Base-by-base conservation (phyloP, 2,888 invertebrate genomes). In the Bugulina stolonifera region DNA sequence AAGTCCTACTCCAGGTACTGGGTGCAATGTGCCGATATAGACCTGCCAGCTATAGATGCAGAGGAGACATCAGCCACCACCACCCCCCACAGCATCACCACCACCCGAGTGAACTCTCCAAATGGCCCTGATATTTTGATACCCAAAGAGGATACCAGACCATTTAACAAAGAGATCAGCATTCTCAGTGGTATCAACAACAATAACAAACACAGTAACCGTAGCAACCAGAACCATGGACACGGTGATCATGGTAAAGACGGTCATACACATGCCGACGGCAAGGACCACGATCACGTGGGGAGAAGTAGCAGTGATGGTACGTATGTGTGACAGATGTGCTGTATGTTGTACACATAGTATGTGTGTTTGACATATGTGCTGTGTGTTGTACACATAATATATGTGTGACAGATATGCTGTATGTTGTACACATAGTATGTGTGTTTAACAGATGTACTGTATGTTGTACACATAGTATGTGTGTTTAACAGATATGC, bases 1-100 rank as follows among this genome's bases (percentile, higher is more conserved):
- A 64, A 64, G 64, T 64, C 64, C 5, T 64, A 25, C 64, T 64
- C 64, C 27, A 64, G 64, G 27, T 64, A 32, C 64, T 64, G 64
- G 64, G 32, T 64, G 64, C 3, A 34, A 2, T 64, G 64, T 27
- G 27, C 14, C 32, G 14, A 10, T 14, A 32, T 64, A 32, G n/a
- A 64, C 25, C 27, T 64, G 5, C 32, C 64, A 14, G 64, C 64
- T 14, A 5, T 34, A 25, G 64, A 64, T 64, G 64, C 64, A 10
- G 27, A 32, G 14, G 64, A 64, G 10, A 14, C 18, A 14, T 32
- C 34, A 2, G n/a, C 64, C 10, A 32, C 64, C 5, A 64, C 64
- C 32, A 43, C 43, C 18, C 18, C 43, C 18, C 5, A 43, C 43
- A 43, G 18, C 18, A 18, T 43, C 5, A 10, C 43, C 43, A 43